Conservation (phyloP, 2,888 invertebrate genomes). For the Idaea dimidiata region DNA sequence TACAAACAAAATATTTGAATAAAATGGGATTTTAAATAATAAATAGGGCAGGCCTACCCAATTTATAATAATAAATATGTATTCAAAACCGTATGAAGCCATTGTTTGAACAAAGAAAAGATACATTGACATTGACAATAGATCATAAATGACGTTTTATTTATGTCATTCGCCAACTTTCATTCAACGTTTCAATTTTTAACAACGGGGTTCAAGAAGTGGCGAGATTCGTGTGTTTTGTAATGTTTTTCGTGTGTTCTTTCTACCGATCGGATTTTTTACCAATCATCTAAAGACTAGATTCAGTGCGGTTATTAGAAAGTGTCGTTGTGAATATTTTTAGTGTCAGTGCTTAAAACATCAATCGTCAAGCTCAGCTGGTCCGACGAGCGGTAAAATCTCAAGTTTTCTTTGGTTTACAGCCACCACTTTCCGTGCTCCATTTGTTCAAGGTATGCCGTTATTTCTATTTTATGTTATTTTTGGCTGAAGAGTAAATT, state of each 20-base stretch:
- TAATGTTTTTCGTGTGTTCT: constrained; percentile 14
- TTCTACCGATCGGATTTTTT: not conserved
- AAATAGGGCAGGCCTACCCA: too few species aligned
- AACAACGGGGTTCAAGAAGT: constrained; percentile 14
- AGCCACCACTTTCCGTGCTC: constrained; percentile 72
- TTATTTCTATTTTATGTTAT: constrained; percentile 34
- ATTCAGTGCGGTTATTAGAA: not conserved
- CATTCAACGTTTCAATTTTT: constrained; percentile 2
- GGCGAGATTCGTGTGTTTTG: constrained; percentile 10
- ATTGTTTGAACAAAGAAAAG: constrained; percentile 1
- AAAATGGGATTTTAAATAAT: too few species aligned
- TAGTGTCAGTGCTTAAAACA: constrained; percentile 59
- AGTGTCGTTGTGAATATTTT: constrained; percentile 38
- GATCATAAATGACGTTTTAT: not conserved
- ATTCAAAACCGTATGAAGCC: not conserved
- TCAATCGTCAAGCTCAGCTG: constrained; percentile 77
- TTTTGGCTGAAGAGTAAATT: not conserved
- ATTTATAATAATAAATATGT: too few species aligned
- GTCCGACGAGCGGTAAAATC: constrained; percentile 76
- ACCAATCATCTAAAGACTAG: not conserved
- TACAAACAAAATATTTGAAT: too few species aligned
- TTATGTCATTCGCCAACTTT: not conserved
- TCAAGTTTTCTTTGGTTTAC: constrained; percentile 66
- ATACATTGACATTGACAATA: not conserved
- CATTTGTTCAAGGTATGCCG: constrained; percentile 75